Evolutionary conservation across 2,888 invertebrate species (phyloP).

Genomic region (Leuctra nigra): DNA sequence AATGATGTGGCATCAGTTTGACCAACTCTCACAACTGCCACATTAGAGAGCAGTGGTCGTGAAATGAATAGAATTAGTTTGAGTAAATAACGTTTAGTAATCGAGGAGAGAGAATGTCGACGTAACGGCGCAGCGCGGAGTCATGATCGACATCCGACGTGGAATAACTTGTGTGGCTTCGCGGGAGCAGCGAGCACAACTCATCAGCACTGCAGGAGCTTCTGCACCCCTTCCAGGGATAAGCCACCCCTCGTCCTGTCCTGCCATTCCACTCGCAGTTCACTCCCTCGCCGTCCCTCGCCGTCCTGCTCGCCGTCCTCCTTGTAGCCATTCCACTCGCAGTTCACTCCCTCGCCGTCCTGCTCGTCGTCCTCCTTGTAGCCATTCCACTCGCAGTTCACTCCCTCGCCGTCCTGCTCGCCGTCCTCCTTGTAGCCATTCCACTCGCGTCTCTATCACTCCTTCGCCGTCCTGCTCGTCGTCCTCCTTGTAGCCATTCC

Average conservation of each 20-base stretch:
- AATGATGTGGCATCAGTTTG: too few species aligned
- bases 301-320: background rate
- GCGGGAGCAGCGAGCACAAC: conserved; percentile 12
- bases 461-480: too few species aligned
- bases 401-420: conserved; percentile 2
- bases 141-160: background rate
- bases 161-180: conserved; percentile 21
- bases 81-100: too few species aligned
- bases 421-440: background rate
- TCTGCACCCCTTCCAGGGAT: conserved; percentile 7
- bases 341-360: background rate
- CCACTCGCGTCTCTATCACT: too few species aligned
- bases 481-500: background rate
- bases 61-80: too few species aligned
- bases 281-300: background rate
- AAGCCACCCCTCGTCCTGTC: background rate
- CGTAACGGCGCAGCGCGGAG: too few species aligned
- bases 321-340: too few species aligned
- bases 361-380: too few species aligned
- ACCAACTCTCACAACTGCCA: too few species aligned
- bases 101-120: too few species aligned
- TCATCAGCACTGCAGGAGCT: conserved; percentile 25
- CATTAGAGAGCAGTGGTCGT: too few species aligned
- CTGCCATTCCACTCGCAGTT: background rate
- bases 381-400: too few species aligned